A percentile compares a stretch with the other conserved stretches of the same genome.
phyloP scores from a whole-genome alignment of 2,888 invertebrate species.

The Drosophila nigricruria region DNA sequence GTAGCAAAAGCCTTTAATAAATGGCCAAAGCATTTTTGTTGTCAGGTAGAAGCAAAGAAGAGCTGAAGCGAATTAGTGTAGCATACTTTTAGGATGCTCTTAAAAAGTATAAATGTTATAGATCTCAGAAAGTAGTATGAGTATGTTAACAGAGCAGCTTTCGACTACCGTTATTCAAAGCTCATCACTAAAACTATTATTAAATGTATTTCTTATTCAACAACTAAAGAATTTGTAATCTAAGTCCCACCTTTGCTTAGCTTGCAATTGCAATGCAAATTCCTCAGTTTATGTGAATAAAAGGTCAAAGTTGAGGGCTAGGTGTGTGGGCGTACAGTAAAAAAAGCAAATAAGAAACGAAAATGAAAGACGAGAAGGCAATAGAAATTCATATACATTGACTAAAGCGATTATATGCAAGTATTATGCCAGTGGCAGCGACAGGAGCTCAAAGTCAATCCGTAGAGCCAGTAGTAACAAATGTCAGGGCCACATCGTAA shows the following conservation, averaged over 20 bases:
- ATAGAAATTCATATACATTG: not conserved
- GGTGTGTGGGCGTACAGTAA: slow-evolving; percentile 5
- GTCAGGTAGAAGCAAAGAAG: not conserved
- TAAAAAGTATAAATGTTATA: not conserved
- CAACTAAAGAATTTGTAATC: not conserved
- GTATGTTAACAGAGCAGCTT: too few species aligned
- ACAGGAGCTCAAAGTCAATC: slow-evolving; percentile 27
- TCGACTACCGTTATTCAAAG: not conserved
- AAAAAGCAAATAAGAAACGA: slow-evolving; percentile 18
- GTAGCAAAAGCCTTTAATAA: slow-evolving; percentile 4
- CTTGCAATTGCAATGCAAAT: slow-evolving; percentile 20
- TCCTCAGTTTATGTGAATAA: slow-evolving; percentile 17
- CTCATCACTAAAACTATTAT: not conserved
- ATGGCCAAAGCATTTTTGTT: not conserved
- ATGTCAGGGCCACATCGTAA: slow-evolving; percentile 40
- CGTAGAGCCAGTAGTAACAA: slow-evolving; percentile 31
- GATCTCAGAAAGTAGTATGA: too few species aligned
- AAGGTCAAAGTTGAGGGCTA: slow-evolving; percentile 16
- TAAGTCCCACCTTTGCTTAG: not conserved
- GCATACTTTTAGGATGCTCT: slow-evolving; percentile 2
- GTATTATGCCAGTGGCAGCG: not conserved
- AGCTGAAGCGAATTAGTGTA: not conserved
- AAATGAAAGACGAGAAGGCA: slow-evolving; percentile 18
- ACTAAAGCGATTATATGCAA: not conserved
- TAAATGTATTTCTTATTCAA: not conserved